Conservation (phyloP, 2,797 vertebrate genomes). For the Melanotaenia parkinsoni region DNA sequence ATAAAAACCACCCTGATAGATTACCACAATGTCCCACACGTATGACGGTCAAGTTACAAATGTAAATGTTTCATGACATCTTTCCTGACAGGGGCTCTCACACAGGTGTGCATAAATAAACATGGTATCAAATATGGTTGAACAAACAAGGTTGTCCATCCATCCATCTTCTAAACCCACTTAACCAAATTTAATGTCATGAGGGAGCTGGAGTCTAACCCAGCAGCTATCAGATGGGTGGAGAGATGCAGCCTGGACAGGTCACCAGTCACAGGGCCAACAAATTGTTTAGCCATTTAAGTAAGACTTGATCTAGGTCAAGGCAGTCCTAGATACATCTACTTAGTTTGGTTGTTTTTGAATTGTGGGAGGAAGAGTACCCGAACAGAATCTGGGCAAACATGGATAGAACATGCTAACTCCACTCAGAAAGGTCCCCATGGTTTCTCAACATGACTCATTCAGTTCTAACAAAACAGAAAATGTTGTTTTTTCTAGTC, state of each 20-base stretch:
- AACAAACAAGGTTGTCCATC: not conserved
- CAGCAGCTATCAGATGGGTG: not conserved
- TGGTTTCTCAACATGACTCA: not conserved
- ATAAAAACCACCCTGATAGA: not conserved
- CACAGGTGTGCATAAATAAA: conserved; percentile 34
- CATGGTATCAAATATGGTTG: not conserved
- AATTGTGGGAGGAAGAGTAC: no score
- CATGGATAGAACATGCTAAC: no score
- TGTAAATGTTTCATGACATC: conserved; percentile 51
- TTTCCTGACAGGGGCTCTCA: conserved; percentile 19
- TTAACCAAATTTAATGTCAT: not conserved
- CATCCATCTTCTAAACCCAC: not conserved
- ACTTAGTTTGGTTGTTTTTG: no score
- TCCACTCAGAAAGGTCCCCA: not conserved
- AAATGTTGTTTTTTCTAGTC: no score
- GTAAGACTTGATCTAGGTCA: not conserved
- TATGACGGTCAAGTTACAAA: conserved; percentile 20
- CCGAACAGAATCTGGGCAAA: no score
- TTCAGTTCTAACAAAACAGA: not conserved
- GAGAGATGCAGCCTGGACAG: no score
- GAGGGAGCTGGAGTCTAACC: not conserved
- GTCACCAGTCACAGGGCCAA: no score
- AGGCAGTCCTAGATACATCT: not conserved
- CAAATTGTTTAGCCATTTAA: not conserved
- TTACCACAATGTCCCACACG: not conserved